Base-by-base conservation (phyloP, 2,888 invertebrate genomes). In the Malthinus flaveolus region DNA sequence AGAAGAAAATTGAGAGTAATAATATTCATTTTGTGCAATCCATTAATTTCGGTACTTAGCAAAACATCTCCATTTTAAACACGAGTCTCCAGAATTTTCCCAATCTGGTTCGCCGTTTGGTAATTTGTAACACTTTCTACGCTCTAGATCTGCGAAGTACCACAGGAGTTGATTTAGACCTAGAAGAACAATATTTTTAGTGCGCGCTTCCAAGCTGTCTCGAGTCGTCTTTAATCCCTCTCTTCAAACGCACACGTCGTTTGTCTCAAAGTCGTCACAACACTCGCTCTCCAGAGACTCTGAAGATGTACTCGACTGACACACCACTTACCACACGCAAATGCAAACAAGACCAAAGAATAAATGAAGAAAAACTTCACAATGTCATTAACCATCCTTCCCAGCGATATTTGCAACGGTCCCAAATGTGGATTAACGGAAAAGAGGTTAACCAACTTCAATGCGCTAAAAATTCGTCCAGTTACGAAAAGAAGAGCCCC, bases 341-440 rank as follows among this genome's bases (percentile, higher is more conserved):
- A 96, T 4, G 95, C 92, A 78, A 96, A 95, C 15, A 95, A 83
- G 8, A 93, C 93, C 69, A 93, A 80, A 8, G 88, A 85, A 77
- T 93, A 95, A 74, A 96, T 91, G 77, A 92, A 91, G 81, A 93
- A 92, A 81, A 95, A 95, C 77, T 95, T 95, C 62, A 95, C 87
- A 68, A 95, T 95, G 73, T 95, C 95, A 65, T 90, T 90, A 68
- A 91, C 88, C 94, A 91, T 91, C 56, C 91, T 82, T 0, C 95
- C 95, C 37, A 95, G 82, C 0, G 95, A 95, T 69, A 96, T 93
- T 82, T 95, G 95, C 67, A 95, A 82, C 2, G 95, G 95, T 1
- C 95, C 95, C 69, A 96, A 79, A 77, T 95, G 93, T 2, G 95
- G 95, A 80, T 95, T 95, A 71, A 95, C 93, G 51, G 94, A 95